A percentile compares a stretch with the other conserved stretches of the same genome.
Conservation (phyloP, 2,797 vertebrate species). For the Enteromius radiatus region DNA sequence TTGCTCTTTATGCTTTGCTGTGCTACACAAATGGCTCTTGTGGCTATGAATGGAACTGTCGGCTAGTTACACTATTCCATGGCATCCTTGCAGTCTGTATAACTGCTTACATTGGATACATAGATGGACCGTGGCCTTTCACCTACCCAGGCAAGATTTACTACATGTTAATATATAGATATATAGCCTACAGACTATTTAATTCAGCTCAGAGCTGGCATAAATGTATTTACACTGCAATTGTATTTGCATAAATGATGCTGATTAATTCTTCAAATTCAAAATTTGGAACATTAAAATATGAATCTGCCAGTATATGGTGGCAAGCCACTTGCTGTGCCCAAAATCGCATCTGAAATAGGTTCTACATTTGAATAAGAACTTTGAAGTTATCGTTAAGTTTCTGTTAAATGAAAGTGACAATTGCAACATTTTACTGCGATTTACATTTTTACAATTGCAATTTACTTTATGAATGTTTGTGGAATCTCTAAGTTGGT, state of each 20-base stretch:
- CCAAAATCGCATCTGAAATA: background rate
- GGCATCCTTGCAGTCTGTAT: conserved; percentile 88
- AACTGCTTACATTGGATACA: conserved; percentile 91
- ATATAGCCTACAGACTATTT: background rate
- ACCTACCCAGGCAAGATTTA: conserved; percentile 85
- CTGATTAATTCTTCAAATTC: background rate
- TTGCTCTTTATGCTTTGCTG: conserved; percentile 84
- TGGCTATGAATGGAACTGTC: conserved; percentile 91
- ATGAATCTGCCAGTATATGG: background rate
- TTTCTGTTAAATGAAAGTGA: background rate
- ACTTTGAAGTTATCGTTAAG: background rate
- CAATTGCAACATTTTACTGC: background rate
- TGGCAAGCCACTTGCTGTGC: background rate
- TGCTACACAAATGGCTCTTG: conserved; percentile 80
- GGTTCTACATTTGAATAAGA: background rate
- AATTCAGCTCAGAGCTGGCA: conserved; percentile 2
- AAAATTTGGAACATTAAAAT: background rate
- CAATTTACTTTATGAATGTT: background rate
- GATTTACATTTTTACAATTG: too few species aligned
- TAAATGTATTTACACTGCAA: background rate
- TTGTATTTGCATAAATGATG: background rate
- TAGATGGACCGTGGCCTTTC: conserved; percentile 96
- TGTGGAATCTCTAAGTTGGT: background rate
- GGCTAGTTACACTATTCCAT: conserved; percentile 90
- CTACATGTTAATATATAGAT: background rate